These are phyloP conservation scores for Adoxophyes honmai DNA, from an alignment of 1,140 invertebrate genomes.

Conservation along the genomic window DNA sequence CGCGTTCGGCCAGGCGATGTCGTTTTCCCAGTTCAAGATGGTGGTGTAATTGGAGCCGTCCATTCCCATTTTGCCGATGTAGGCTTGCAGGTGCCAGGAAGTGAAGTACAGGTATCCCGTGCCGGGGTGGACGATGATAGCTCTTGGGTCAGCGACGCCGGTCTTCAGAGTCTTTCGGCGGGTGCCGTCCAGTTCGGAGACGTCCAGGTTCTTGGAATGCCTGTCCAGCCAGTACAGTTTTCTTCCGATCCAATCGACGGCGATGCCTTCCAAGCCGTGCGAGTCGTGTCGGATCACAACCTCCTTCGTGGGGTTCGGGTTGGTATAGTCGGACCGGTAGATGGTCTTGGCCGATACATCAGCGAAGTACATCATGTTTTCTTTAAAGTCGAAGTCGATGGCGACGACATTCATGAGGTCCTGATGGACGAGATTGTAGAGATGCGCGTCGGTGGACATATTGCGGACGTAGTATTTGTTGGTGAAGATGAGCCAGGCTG, in stretches of 20 bases:
- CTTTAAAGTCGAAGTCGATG: slow-evolving; percentile 92
- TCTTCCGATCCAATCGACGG: slow-evolving; percentile 96
- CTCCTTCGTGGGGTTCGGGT: slow-evolving; percentile 80
- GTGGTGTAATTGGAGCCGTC: slow-evolving; percentile 95
- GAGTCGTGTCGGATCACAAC: slow-evolving; percentile 95
- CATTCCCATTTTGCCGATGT: slow-evolving; percentile 98
- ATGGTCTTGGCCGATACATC: slow-evolving; percentile 97
- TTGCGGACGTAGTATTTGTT: slow-evolving; percentile 99
- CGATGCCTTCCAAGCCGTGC: slow-evolving; percentile 96
- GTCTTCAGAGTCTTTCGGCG: slow-evolving; percentile 92
- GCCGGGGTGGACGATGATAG: slow-evolving; percentile 96
- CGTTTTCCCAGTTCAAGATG: slow-evolving; percentile 94
- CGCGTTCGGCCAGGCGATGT: slow-evolving; percentile 98
- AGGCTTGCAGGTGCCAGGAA: slow-evolving; percentile 97
- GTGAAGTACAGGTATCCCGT: slow-evolving; percentile 97
- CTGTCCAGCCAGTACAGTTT: slow-evolving; percentile 99
- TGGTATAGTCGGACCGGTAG: slow-evolving; percentile 82
- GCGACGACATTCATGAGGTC: slow-evolving; percentile 98
- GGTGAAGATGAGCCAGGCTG: slow-evolving; percentile 96
- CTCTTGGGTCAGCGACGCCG: slow-evolving; percentile 94
- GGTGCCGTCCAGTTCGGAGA: slow-evolving; percentile 94
- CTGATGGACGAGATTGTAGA: slow-evolving; percentile 94
- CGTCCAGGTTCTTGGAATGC: slow-evolving; percentile 95
- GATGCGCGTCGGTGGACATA: slow-evolving; percentile 91
- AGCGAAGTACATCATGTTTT: slow-evolving; percentile 94